Evolutionary conservation across 2,888 invertebrate genomes (phyloP).

Genomic region (Brachylomia viminalis): DNA sequence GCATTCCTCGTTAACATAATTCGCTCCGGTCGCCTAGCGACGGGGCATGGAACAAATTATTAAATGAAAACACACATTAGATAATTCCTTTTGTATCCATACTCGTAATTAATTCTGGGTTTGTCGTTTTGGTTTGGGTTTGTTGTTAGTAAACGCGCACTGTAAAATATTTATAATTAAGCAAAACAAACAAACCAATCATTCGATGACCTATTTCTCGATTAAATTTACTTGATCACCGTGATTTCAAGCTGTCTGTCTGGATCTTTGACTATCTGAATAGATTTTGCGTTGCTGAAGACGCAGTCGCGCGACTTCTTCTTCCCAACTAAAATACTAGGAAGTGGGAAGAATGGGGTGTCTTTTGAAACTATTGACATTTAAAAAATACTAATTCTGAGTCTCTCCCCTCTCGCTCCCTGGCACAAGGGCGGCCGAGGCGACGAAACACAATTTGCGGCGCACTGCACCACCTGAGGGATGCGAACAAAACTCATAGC

Average conservation of each 20-base stretch:
- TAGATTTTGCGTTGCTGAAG: not conserved
- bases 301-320: not conserved
- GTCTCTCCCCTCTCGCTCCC: not conserved
- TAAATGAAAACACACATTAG: slow-evolving; percentile 5
- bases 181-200: not conserved
- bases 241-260: not conserved
- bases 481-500: slow-evolving; percentile 10
- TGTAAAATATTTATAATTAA: not conserved
- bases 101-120: not conserved
- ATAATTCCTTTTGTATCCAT: not conserved
- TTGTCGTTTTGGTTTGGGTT: no score
- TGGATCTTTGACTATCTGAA: not conserved
- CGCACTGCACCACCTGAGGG: slow-evolving; percentile 26
- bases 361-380: not conserved
- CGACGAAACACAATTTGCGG: slow-evolving; percentile 24
- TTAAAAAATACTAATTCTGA: not conserved
- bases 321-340: not conserved
- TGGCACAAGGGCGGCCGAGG: not conserved
- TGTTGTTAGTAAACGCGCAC: not conserved
- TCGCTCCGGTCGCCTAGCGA: no score
- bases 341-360: not conserved
- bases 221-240: not conserved
- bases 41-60: not conserved
- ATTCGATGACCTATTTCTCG: not conserved
- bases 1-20: not conserved